A percentile compares a stretch with the other conserved stretches of the same genome.
phyloP scores from a whole-genome alignment of 2,888 invertebrate species.

The Gastrophysa polygoni region DNA sequence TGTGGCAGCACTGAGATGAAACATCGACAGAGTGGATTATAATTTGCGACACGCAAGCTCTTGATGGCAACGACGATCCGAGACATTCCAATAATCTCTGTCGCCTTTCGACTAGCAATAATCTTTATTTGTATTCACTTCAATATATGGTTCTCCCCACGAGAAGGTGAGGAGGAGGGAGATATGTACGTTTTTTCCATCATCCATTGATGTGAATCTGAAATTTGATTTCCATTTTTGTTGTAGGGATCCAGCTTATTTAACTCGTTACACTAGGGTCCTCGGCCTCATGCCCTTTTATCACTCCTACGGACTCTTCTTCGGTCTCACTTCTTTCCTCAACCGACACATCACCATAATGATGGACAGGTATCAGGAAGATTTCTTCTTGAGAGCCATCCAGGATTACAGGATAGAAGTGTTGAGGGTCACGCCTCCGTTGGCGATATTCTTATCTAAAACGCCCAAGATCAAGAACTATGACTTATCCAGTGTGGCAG shows the following conservation, averaged over 20 bases:
- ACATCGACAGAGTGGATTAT: too few relatives aligned
- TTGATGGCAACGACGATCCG: too few relatives aligned
- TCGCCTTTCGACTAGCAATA: too few relatives aligned
- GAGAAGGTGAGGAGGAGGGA: too few relatives aligned
- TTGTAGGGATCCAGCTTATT: slow-evolving; percentile 36
- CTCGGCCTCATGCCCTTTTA: slow-evolving; percentile 46
- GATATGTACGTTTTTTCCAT: too few relatives aligned
- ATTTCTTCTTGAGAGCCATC: slow-evolving; percentile 71
- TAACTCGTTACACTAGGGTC: slow-evolving; percentile 22
- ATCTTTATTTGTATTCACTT: too few relatives aligned
- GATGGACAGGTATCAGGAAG: slow-evolving; percentile 47
- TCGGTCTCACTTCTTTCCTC: slow-evolving; percentile 37
- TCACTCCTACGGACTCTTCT: slow-evolving; percentile 44
- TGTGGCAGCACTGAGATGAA: too few relatives aligned
- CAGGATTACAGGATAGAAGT: slow-evolving; percentile 71
- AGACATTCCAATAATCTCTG: too few relatives aligned
- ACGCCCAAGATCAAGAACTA: slow-evolving; percentile 77
- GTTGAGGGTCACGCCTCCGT: slow-evolving; percentile 78
- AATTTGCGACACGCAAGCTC: too few relatives aligned
- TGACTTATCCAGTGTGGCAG: slow-evolving; percentile 72
- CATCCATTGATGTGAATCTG: too few relatives aligned
- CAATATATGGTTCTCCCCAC: too few relatives aligned
- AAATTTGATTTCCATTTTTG: not conserved
- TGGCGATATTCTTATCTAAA: slow-evolving; percentile 82
- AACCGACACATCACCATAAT: slow-evolving; percentile 38